Base-by-base conservation (phyloP, 2,113 vertebrate species). In the Antennarius striatus region DNA sequence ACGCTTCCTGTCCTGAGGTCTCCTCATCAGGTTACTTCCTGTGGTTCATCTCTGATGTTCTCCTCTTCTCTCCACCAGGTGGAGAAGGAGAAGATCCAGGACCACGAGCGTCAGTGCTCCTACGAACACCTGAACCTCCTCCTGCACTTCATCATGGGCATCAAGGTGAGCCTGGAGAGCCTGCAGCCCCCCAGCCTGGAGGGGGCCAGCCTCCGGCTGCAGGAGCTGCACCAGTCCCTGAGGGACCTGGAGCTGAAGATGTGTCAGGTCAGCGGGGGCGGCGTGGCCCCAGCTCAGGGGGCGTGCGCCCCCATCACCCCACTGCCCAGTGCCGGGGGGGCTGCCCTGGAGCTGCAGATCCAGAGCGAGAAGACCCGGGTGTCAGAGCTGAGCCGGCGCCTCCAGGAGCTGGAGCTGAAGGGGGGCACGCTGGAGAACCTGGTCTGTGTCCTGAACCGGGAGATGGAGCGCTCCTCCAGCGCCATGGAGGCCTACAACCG, bases 401-500 rank as follows among this genome's bases (percentile, higher is more conserved):
- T 94, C 32, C 93, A 95, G 68, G 91, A 92, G 28, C 90, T 98
- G 28, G 96, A 98, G 84, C 91, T 93, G 69, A 98, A 97, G 81
- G 93, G 94, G 0, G 84, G 88, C 81, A 97, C 97, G 3, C 96
- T 99, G 1, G 98, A 99, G 91, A 98, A 99, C 91, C 98, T 98
- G 0, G 95, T 98, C 6, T 97, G 97, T 0, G 96, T 99, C 67
- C 94, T 99, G 28, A 98, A 99, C 85, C 93, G 95, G 3, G 98
- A 99, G 84, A 95, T 99, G 90, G 96, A 98, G 82, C 86, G 95
- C 58, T 94, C 94, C 12, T 94, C 95, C 13, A 83, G 95, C 72
- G 93, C 93, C 0, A 94, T 94, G 0, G 96, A 97, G 82, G 96
- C 96, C 28, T 95, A 94, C 49, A 93, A 93, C 70, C 94, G 93